A percentile compares a stretch with the other conserved stretches of the same genome.
These are phyloP conservation scores for Cebus imitator DNA, from an alignment of 2,113 vertebrate genomes.

Conservation along the genomic window DNA sequence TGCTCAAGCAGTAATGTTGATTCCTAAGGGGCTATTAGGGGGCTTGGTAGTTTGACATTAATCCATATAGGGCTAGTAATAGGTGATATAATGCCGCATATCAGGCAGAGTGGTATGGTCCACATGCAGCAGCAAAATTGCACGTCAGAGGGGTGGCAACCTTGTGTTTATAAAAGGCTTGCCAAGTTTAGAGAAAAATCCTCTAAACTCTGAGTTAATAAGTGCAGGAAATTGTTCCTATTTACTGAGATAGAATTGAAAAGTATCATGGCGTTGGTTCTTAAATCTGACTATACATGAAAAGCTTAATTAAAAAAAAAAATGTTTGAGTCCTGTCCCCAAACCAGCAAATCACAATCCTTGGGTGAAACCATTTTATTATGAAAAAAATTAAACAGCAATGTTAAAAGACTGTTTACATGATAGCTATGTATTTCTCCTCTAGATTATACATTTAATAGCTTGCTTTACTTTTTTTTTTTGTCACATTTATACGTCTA, in stretches of 20 bases:
- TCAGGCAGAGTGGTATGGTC: fast-evolving
- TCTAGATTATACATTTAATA: not conserved
- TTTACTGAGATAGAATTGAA: not conserved
- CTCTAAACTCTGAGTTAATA: not conserved
- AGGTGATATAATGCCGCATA: fast-evolving
- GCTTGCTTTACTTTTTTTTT: not conserved
- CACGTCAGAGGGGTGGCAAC: not conserved
- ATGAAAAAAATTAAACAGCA: not conserved
- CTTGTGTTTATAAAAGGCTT: not conserved
- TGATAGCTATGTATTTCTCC: not conserved
- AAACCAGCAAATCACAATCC: not conserved
- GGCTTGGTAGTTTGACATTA: not conserved
- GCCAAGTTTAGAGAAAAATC: not conserved
- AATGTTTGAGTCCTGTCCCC: not conserved
- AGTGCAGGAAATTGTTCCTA: not conserved
- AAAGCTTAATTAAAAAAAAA: not conserved
- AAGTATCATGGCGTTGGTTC: not conserved
- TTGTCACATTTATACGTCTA: not conserved
- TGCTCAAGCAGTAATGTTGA: not conserved
- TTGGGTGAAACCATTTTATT: not conserved
- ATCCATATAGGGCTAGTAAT: not conserved
- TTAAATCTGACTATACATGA: not conserved
- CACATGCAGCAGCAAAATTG: not conserved
- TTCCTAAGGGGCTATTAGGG: not conserved
- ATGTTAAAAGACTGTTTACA: not conserved